Evolutionary conservation across 1,140 invertebrate genomes (phyloP).

Genomic region (honey bee (Apis mellifera)): Amel_HAv3.1 CM009931.2:22986001-22986500

Average conservation of each 20-base stretch:
- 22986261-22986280: not conserved
- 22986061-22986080: not conserved
- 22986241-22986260: conserved; percentile 19
- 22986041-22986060: conserved; percentile 2
- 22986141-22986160: conserved; percentile 47
- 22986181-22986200: not conserved
- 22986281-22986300: not conserved
- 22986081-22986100: conserved; percentile 35
- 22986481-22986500: not conserved
- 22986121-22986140: conserved; percentile 52
- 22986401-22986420: not conserved
- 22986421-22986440: not conserved
- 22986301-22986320: not conserved
- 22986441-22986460: not conserved
- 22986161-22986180: conserved; percentile 15
- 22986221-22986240: not conserved
- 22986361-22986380: not conserved
- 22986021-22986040: not conserved
- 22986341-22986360: not conserved
- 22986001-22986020: not conserved
- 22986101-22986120: conserved; percentile 32
- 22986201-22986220: conserved; percentile 10
- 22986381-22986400: not conserved
- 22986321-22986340: not conserved
- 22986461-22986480: not conserved